A percentile compares a stretch with the other conserved stretches of the same genome.
phyloP scores from a whole-genome alignment of 1,140 invertebrate species.

The Caenorhabditis remanei region DNA sequence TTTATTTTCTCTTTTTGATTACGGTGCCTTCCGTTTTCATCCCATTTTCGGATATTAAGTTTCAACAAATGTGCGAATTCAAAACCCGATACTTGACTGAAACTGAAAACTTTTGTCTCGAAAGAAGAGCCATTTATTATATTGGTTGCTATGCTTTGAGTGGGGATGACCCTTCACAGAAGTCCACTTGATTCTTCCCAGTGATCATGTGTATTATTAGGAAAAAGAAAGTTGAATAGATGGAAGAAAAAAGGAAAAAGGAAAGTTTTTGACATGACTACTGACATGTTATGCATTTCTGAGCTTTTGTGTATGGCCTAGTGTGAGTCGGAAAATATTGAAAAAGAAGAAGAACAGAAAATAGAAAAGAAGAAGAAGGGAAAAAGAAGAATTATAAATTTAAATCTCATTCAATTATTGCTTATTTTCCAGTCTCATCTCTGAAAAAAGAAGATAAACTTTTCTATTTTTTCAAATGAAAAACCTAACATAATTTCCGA shows the following conservation, averaged over 20 bases:
- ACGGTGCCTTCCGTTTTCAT: constrained; percentile 31
- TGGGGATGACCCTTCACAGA: no score
- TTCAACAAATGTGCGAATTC: constrained; percentile 40
- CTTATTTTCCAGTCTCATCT: neutral
- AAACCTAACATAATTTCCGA: no score
- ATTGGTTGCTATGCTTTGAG: constrained; percentile 25
- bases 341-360: neutral
- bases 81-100: constrained; percentile 20
- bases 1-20: constrained; percentile 30
- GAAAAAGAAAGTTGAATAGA: neutral
- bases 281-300: constrained; percentile 45
- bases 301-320: constrained; percentile 4
- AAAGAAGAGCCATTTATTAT: neutral
- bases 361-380: neutral
- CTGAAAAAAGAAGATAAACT: no score
- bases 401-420: constrained; percentile 10
- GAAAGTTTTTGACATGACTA: constrained; percentile 27
- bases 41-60: constrained; percentile 19
- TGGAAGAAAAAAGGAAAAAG: neutral
- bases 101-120: constrained; percentile 9
- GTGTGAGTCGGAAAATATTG: neutral
- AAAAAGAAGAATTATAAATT: neutral
- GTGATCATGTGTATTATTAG: neutral
- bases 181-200: neutral
- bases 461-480: no score